Base-by-base conservation (phyloP, 2,113 vertebrate genomes). In the Mirza zaza region DNA sequence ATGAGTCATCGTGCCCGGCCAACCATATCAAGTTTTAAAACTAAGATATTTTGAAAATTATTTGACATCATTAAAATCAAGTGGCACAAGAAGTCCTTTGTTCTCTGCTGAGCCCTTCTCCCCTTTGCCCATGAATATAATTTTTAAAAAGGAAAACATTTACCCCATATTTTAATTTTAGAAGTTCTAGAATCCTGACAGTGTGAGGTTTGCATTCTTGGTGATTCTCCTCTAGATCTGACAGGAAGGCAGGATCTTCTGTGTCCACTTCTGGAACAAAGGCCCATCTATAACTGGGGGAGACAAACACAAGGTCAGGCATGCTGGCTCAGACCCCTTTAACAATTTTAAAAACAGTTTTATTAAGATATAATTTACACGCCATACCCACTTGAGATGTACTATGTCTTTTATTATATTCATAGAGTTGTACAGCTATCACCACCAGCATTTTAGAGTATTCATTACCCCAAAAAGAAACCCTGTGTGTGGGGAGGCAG, bases 191-290 rank as follows among this genome's bases (percentile, higher is more conserved):
- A 86, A 99, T 98, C 98, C 98, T 98, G 84, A 99, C 81, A 23
- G 99, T 98, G 80, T 99, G 99, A 7, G 99, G 99, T 85, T 97
- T 99, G 98, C 99, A 99, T 71, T 99, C 99, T 94, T 99, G 99
- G 93, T 99, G 99, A 36, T 98, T 98, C 79, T 99, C 99, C n/a
- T 99, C 96, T 39, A 99, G 94, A 0, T 99, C 97, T 9, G 98
- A 98, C 7, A 97, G 98, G 96, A 98, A 98, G 52, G 97, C 98
- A 85, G 98, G 99, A 39, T 97, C 91, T 32, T 98, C 99, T n/a
- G 99, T 98, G 97, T 99, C 99, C 95, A 99, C 99, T 95, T 99
- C 99, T 39, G 99, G 99, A 61, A 99, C 99, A 98, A 99, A 99
- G 0, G 99, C 99, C 99, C 99, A 99, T 90, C 99, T 99, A 90